These are phyloP conservation scores for Telmatherina bonti DNA, from an alignment of 2,797 vertebrate genomes.

Conservation along the genomic window DNA sequence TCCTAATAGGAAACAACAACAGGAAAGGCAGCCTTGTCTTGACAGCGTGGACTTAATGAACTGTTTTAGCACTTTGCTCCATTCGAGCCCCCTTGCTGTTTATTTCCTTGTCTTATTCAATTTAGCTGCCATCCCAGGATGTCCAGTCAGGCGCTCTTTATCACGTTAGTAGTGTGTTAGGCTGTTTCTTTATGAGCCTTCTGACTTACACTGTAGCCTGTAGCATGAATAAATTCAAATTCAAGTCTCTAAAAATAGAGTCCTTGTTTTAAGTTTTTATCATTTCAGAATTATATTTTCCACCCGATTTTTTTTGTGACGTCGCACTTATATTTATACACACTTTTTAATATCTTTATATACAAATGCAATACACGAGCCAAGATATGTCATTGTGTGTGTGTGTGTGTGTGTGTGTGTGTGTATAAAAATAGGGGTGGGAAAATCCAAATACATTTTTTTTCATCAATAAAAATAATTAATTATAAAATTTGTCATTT, in stretches of 20 bases:
- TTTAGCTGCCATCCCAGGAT: slow-evolving; percentile 44
- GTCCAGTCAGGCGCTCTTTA: slow-evolving; percentile 50
- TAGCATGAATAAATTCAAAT: background rate
- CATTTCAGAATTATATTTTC: background rate
- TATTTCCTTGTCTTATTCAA: slow-evolving; percentile 59
- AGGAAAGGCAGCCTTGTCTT: slow-evolving; percentile 55
- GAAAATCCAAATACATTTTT: no score
- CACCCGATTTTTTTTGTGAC: background rate
- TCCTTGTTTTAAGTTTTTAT: background rate
- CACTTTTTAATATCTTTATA: no score
- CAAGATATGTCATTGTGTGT: no score
- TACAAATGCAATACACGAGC: no score
- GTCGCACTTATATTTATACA: background rate
- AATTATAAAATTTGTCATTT: no score
- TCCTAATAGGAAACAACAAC: slow-evolving; percentile 62
- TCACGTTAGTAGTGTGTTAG: slow-evolving; percentile 45
- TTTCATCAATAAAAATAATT: no score
- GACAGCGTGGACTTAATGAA: slow-evolving; percentile 44
- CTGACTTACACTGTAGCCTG: slow-evolving; percentile 35
- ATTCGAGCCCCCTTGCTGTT: slow-evolving; percentile 32
- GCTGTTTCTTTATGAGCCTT: slow-evolving; percentile 61
- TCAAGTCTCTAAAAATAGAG: slow-evolving; percentile 22
- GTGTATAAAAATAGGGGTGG: no score
- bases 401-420: no score
- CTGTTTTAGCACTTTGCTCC: slow-evolving; percentile 29